Evolutionary conservation across 2,113 vertebrate genomes (phyloP), one percentile per base, ranked within the genome.

Genomic region (Odocoileus virginianus): DNA sequence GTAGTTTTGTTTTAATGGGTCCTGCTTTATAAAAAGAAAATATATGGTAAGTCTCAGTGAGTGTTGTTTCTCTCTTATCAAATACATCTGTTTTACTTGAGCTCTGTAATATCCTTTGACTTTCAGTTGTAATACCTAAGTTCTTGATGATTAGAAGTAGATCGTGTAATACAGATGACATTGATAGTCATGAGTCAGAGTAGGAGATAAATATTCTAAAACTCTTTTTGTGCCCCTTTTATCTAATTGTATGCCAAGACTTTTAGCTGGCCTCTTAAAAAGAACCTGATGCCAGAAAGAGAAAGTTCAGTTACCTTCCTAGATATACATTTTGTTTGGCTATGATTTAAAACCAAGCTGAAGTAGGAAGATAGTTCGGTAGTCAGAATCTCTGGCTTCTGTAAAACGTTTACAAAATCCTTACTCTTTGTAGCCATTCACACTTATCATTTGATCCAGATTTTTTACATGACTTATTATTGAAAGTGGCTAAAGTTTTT

Each of bases 61-160:
- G 33, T 61, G 76, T 91, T 93, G 57, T 50, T 33, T 87, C 93
- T 95, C 30, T 86, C 36, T 89, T 95, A 81, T 92, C 67, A 50
- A 10, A 79, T 94, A 82, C 6, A 52, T 88, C 67, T 71, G 17
- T 84, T 93, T 96, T 84, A 50, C 27, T 94, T 89, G 36, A 97
- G 13, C 78, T 81, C 58, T 86, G 30, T 45, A 71, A n/a, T 91
- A 58, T 52, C 25, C 52, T 89, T 87, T 94, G 79, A 61, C 28
- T 45, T 82, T 94, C 33, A 74, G 1, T 89, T 94, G 10, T 64
- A 89, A 64, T 92, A 82, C 47, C 13, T 47, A 92, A 12, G 52
- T 96, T 97, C 33, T 97, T 94, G 45, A 79, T 83, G n/a, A 86
- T 92, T 97, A 54, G 33, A 83, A 55, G 33, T 55, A 36, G 50